phyloP scores from a whole-genome alignment of 2,113 vertebrate genomes.

The Montifringilla adamsi region DNA sequence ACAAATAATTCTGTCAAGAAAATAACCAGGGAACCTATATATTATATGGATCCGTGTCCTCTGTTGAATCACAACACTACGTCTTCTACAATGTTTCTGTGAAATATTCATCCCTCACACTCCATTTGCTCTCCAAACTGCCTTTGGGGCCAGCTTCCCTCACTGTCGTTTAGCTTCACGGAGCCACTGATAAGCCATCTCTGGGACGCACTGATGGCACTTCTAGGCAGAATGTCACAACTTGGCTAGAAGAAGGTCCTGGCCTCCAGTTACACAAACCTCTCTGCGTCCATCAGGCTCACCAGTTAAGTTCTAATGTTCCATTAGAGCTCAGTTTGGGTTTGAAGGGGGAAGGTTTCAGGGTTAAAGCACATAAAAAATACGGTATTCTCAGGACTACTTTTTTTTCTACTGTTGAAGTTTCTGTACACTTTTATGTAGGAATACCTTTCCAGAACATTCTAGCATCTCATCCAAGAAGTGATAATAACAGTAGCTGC shows the following conservation, averaged over 20 bases:
- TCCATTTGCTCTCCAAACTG: neutral
- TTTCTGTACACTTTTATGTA: neutral
- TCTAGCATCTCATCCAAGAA: neutral
- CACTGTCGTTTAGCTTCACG: neutral
- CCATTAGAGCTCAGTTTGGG: neutral
- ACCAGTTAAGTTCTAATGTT: neutral
- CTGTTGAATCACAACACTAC: neutral
- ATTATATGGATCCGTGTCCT: neutral
- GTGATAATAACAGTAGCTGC: neutral
- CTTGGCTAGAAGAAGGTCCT: neutral
- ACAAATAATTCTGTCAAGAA: neutral
- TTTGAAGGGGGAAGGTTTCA: neutral
- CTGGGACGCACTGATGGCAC: neutral
- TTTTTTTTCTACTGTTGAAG: neutral
- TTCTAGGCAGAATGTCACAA: neutral
- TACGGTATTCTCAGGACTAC: accelerated
- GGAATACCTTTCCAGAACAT: neutral
- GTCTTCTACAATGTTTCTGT: neutral
- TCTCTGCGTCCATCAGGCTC: neutral
- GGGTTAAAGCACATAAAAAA: neutral
- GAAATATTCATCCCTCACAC: neutral
- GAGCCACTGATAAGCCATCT: neutral
- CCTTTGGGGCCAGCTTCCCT: neutral
- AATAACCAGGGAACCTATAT: neutral
- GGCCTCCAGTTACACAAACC: neutral